Evolutionary conservation across 92 coral and sea anemone species (phyloP), one percentile per base, ranked within the genome.

Genomic region (Parazoanthus atlanticus): DNA sequence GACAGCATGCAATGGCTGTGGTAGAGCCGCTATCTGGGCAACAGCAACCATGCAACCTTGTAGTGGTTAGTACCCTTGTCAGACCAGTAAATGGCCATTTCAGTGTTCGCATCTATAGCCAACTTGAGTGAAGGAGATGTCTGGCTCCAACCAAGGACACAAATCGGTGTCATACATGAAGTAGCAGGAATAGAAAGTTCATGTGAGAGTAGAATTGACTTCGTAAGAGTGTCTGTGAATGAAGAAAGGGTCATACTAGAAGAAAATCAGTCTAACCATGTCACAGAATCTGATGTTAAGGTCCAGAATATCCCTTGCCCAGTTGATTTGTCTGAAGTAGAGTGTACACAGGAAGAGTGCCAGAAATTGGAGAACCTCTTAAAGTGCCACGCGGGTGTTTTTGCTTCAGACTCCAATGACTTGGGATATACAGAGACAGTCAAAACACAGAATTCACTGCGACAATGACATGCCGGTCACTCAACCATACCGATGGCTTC

Each of bases 111-210:
- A 3, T n/a, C n/a, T 88, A 89, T 92, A 76, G 93, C 85, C 2
- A 94, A 92, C 23, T 41, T 90, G 49, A 90, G 43, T 31, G 89
- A 86, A n/a, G 85, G 86, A 21, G 92, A 94, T 72, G 79, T 92
- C 10, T 94, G 96, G 94, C 85, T 94, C 49, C 92, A 82, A 67
- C 94, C 94, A 32, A 88, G 90, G 65, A 92, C 92, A 3, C 43
- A 88, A 26, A 91, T 94, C 28, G 94, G 96, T 31, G 91, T 92
- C 56, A 89, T 92, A 17, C 93, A 92, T 21, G 86, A 47, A 23
- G 90, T 90, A 17, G 82, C 78, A 10, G 86, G 81, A 89, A 88
- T 89, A 32, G 38, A 72, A 47, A 90, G 89, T 43, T 43, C 49
- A 74, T 80, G 86, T 49, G 77, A 88, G 66, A 49, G 71, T 56